Evolutionary conservation across 2,113 vertebrate genomes (phyloP).

Genomic region (Mungos mungo): DNA sequence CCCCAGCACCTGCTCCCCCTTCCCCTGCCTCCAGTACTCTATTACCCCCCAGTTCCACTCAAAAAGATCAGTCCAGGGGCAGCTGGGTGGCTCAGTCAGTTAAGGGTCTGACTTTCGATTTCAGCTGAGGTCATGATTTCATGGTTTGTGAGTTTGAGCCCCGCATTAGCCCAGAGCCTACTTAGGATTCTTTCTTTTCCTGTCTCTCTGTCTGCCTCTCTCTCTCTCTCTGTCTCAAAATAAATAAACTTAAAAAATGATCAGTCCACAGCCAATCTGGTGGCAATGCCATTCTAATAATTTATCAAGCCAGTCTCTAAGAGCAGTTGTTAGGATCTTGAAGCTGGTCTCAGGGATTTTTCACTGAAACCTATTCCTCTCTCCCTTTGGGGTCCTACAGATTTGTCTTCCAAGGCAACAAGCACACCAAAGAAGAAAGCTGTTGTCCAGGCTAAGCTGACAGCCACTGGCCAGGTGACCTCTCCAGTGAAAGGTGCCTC

Average conservation of each 20-base stretch:
- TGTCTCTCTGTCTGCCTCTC: too few relatives aligned
- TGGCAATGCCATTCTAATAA: not conserved
- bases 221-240: too few relatives aligned
- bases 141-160: too few relatives aligned
- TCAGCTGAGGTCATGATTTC: too few relatives aligned
- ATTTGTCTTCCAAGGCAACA: constrained; percentile 89
- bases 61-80: not conserved
- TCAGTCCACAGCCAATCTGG: not conserved
- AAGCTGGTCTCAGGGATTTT: not conserved
- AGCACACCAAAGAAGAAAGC: constrained; percentile 93
- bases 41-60: not conserved
- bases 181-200: too few relatives aligned
- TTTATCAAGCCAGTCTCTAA: not conserved
- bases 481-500: constrained; percentile 83
- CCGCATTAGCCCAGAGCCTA: too few relatives aligned
- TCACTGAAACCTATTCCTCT: constrained; percentile 8
- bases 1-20: not conserved
- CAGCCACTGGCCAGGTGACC: constrained; percentile 85
- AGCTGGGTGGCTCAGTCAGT: too few relatives aligned
- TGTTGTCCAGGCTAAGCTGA: constrained; percentile 90
- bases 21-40: not conserved
- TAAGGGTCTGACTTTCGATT: too few relatives aligned
- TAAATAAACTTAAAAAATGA: too few relatives aligned
- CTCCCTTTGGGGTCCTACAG: constrained; percentile 81
- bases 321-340: not conserved